Conservation (phyloP, 37 sponge, comb jelly and placozoan species). For the Cliona cf. orientalis region DNA sequence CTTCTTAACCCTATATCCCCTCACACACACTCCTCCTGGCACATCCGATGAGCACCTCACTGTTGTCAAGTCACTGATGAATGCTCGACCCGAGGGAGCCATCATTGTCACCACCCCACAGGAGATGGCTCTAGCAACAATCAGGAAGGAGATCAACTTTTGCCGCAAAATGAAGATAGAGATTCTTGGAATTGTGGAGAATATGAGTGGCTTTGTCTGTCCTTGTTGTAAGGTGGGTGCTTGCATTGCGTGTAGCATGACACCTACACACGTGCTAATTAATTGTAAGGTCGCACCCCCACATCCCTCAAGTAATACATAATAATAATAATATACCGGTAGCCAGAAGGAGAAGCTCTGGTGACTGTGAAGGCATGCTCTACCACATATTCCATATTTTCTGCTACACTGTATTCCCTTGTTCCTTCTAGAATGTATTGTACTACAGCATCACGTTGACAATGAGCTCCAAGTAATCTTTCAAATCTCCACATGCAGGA, state of each 20-base stretch:
- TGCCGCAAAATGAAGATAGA: constrained; percentile 84
- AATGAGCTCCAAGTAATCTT: too few species aligned
- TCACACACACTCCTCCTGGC: constrained; percentile 84
- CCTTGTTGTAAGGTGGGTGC: constrained; percentile 85
- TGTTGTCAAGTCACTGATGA: constrained; percentile 72
- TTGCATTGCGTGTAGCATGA: too few species aligned
- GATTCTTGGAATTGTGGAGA: constrained; percentile 83
- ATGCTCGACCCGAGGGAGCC: constrained; percentile 83
- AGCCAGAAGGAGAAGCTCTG: too few species aligned
- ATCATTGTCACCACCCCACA: constrained; percentile 93
- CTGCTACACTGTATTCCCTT: too few species aligned
- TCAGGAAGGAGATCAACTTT: constrained; percentile 87
- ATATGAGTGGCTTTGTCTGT: constrained; percentile 83
- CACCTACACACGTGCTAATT: too few species aligned
- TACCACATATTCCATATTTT: too few species aligned
- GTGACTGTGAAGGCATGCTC: too few species aligned
- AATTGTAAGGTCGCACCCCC: too few species aligned
- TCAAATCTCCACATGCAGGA: too few species aligned
- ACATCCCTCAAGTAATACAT: too few species aligned
- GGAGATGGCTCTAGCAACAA: constrained; percentile 82
- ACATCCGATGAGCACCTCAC: constrained; percentile 95
- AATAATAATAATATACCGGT: too few species aligned
- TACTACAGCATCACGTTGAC: too few species aligned
- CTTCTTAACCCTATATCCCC: not conserved
- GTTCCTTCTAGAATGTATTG: not conserved